Conservation (phyloP, 30 jellyfish, hydroid and myxozoan genomes). For the Calvadosia cruxmelitensis region DNA sequence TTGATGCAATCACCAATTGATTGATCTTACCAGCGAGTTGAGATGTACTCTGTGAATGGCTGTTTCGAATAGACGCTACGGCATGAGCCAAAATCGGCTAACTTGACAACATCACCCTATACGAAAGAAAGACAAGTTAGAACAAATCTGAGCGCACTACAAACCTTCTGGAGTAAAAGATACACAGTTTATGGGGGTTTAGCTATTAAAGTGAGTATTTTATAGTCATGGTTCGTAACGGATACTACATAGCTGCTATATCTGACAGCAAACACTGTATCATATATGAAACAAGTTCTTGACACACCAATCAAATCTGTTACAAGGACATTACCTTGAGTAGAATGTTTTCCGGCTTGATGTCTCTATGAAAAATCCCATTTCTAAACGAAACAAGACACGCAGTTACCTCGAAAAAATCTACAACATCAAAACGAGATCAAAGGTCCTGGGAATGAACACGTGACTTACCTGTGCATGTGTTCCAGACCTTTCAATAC, state of each 20-base stretch:
- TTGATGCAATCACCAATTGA: not conserved
- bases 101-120: conserved; percentile 52
- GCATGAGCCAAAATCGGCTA: conserved; percentile 85
- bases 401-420: too few relatives aligned
- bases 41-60: conserved; percentile 77
- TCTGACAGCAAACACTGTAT: not conserved
- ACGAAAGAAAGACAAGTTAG: too few relatives aligned
- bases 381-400: conserved; percentile 27
- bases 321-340: conserved; percentile 50
- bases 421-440: not conserved
- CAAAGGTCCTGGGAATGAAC: not conserved
- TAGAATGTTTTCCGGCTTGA: conserved; percentile 77
- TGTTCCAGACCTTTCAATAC: conserved; percentile 70
- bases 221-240: too few relatives aligned
- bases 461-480: conserved; percentile 62
- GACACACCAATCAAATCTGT: not conserved
- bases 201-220: too few relatives aligned
- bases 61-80: conserved; percentile 84
- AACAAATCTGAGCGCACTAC: too few relatives aligned
- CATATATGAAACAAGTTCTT: not conserved
- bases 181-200: too few relatives aligned
- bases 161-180: too few relatives aligned
- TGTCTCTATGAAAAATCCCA: conserved; percentile 81
- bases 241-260: too few relatives aligned
- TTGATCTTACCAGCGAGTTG: conserved; percentile 63